These are phyloP conservation scores for Syngnathus acus DNA, from an alignment of 2,797 vertebrate genomes.

Conservation along the genomic window DNA sequence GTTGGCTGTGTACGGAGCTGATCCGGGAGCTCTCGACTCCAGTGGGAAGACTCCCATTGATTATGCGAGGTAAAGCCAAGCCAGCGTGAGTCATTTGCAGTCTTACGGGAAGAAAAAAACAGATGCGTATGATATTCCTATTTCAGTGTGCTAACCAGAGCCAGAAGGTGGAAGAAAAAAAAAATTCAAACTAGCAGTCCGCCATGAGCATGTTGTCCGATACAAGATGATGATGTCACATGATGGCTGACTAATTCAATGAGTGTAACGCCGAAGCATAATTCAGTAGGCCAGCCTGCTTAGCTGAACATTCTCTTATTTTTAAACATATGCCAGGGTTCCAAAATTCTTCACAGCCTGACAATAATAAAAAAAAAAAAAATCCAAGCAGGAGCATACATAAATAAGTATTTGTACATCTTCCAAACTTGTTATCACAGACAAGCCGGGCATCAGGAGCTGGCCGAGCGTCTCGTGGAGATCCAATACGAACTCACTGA, in stretches of 20 bases:
- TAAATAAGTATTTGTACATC: background rate
- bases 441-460: conserved; percentile 91
- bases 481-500: conserved; percentile 98
- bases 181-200: background rate
- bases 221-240: conserved; percentile 1
- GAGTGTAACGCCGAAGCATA: background rate
- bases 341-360: background rate
- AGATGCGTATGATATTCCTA: background rate
- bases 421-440: conserved; percentile 53
- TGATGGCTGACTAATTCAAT: conserved; percentile 2
- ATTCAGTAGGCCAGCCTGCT: background rate
- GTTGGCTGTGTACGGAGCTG: conserved; percentile 90
- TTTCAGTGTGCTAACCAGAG: background rate
- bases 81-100: background rate
- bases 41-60: conserved; percentile 91
- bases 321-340: background rate
- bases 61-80: conserved; percentile 78
- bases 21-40: conserved; percentile 90
- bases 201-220: conserved; percentile 14
- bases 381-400: too few species aligned
- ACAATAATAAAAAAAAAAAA: background rate
- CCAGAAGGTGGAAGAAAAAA: background rate
- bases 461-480: conserved; percentile 89
- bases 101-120: conserved; percentile 7
- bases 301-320: background rate